Conservation (phyloP, 2,797 vertebrate species). For the Ctenopoma multispine region DNA sequence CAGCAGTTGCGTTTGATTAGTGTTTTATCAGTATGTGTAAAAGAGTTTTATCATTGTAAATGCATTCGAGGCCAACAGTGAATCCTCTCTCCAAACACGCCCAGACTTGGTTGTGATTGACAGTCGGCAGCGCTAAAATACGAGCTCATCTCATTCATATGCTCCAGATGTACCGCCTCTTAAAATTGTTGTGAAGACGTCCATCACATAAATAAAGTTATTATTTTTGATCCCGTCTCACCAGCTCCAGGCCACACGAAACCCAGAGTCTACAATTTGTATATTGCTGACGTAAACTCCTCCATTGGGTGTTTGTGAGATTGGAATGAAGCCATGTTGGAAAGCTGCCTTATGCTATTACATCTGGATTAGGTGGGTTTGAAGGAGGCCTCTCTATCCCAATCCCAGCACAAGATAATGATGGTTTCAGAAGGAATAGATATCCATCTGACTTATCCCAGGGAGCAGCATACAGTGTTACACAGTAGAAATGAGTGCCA, state of each 20-base stretch:
- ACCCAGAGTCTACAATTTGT: slow-evolving; percentile 45
- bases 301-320: slow-evolving; percentile 47
- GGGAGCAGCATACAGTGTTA: slow-evolving; percentile 38
- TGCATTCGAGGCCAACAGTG: slow-evolving; percentile 1
- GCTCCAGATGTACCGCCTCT: slow-evolving; percentile 25
- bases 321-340: slow-evolving; percentile 56
- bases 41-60: slow-evolving; percentile 23
- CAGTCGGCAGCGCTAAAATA: slow-evolving; percentile 44
- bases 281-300: slow-evolving; percentile 49
- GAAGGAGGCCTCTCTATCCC: slow-evolving; percentile 34
- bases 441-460: slow-evolving; percentile 45
- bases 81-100: slow-evolving; percentile 2
- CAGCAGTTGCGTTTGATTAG: slow-evolving; percentile 13
- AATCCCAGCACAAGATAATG: slow-evolving; percentile 69
- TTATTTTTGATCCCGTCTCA: slow-evolving; percentile 34
- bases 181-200: slow-evolving; percentile 20
- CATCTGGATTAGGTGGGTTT: slow-evolving; percentile 63
- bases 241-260: slow-evolving; percentile 25
- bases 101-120: slow-evolving; percentile 25
- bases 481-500: slow-evolving; percentile 66
- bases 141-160: slow-evolving; percentile 20
- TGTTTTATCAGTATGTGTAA: slow-evolving; percentile 9
- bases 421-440: slow-evolving; percentile 51
- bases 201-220: slow-evolving; percentile 47
- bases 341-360: slow-evolving; percentile 57